phyloP scores from a whole-genome alignment of 2,888 invertebrate species.

The Dimorphilus gyrociliatus region DNA sequence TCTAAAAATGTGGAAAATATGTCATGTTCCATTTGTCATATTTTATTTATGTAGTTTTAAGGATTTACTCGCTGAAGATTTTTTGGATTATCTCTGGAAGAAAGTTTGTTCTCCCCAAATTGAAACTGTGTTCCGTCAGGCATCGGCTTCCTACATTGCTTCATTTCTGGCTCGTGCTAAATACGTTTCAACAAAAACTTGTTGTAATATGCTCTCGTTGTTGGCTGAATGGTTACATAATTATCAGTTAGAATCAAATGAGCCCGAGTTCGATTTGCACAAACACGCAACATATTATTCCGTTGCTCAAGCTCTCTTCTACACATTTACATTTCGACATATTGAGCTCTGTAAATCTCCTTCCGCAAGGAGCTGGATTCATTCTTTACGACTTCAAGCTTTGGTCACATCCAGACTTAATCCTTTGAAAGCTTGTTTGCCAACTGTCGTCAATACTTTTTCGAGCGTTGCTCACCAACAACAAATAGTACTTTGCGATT shows the following conservation, averaged over 20 bases:
- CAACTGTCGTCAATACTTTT: constrained; percentile 35
- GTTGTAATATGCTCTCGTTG: constrained; percentile 11
- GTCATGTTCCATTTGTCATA: constrained; percentile 59
- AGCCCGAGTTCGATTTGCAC: constrained; percentile 47
- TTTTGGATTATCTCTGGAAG: constrained; percentile 55
- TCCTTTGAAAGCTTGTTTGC: constrained; percentile 61
- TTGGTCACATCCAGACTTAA: constrained; percentile 71
- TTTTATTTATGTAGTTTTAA: constrained; percentile 57
- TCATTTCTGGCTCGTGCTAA: constrained; percentile 55
- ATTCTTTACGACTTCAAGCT: constrained; percentile 63
- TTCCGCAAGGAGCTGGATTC: too few relatives aligned
- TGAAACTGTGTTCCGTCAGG: constrained; percentile 49
- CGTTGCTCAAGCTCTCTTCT: constrained; percentile 79
- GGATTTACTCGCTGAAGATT: constrained; percentile 45
- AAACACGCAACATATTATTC: constrained; percentile 76
- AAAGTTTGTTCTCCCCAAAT: constrained; percentile 52
- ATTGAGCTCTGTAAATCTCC: constrained; percentile 69
- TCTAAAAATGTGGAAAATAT: constrained; percentile 63
- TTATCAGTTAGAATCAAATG: too few relatives aligned
- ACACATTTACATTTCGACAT: constrained; percentile 74
- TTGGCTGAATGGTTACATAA: background rate
- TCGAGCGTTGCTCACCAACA: constrained; percentile 43
- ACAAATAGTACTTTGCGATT: constrained; percentile 79
- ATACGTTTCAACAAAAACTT: constrained; percentile 48
- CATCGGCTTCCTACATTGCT: constrained; percentile 55